Evolutionary conservation across 2,888 invertebrate genomes (phyloP), one percentile per base, ranked within the genome.

Genomic region (Microctonus hyperodae): DNA sequence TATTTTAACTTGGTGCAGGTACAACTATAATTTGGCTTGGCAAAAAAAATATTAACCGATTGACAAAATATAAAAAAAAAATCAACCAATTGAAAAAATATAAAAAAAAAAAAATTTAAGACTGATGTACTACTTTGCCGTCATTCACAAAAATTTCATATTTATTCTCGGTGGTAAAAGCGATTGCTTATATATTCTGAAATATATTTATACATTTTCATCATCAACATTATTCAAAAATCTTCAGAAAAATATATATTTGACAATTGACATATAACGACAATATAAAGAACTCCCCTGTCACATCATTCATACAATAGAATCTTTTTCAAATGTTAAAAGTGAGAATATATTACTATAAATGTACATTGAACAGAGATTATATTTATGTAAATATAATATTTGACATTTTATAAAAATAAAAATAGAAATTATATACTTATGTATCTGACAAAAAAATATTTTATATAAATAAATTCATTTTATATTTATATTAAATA

Each of bases 141-240:
- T 75, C 79, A 76, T 79, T 80, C 70, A 76, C 69, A 16, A 44
- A 65, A 44, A 68, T 71, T 25, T 63, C 75, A 74, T 80, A 79
- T 81, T 81, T 81, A 81, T 76, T 69, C 74, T 75, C 55, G 55
- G 23, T 69, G 74, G 16, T 78, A 76, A 79, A 81, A 76, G 78
- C 77, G 75, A 16, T 20, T 16, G 44, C 16, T 16, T 7, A 4
- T 7, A 4, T 16, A 5, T n/a, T n/a, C 5, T 1, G 16, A 16
- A 44, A 20, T 16, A 44, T 44, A 44, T 44, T 16, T 7, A 20
- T 6, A n/a, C n/a, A 37, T 37, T 10, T 1, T 35, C 9, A 4
- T n/a, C 3, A n/a, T 37, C 44, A 44, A n/a, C 4, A 44, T 16
- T 1, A 35, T 1, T 6, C 1, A 7, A 44, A n/a, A 44, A 20